These are phyloP conservation scores for Lithophane leautieri DNA, from an alignment of 2,888 invertebrate species.

Conservation along the genomic window DNA sequence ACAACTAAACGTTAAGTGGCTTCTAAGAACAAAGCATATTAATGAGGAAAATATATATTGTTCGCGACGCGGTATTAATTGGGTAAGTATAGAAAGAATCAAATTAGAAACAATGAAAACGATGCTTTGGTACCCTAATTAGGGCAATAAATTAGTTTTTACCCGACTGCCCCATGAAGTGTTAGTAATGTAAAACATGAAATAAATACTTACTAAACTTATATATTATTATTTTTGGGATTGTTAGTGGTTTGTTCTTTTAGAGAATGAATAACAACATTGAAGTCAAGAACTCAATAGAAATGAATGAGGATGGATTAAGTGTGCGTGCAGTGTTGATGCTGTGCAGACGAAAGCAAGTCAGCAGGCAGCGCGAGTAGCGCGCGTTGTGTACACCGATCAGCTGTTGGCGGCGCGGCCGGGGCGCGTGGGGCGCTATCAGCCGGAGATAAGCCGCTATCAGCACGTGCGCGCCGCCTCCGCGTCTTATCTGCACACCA, in stretches of 20 bases:
- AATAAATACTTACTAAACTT: background rate
- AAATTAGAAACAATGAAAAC: background rate
- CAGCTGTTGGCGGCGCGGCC: constrained; percentile 66
- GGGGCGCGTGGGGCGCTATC: constrained; percentile 39
- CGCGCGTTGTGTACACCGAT: constrained; percentile 59
- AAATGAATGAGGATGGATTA: background rate
- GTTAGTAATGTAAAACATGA: background rate
- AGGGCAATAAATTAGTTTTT: background rate
- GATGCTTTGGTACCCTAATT: background rate
- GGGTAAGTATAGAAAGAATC: background rate
- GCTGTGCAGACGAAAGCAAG: background rate
- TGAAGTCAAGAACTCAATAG: background rate
- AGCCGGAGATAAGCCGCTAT: constrained; percentile 71
- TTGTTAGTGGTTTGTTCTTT: background rate
- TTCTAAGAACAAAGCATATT: background rate
- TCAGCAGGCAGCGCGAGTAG: constrained; percentile 3
- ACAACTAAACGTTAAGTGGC: background rate
- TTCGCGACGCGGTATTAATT: background rate
- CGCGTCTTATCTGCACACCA: constrained; percentile 68
- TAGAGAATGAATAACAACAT: background rate
- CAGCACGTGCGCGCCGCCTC: constrained; percentile 71
- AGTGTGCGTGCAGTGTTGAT: constrained; percentile 3
- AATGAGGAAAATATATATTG: background rate
- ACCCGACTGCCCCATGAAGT: no score
- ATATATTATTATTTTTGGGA: no score